Percentiles rank a stretch among this genome's conserved stretches.
These are phyloP conservation scores for Sitophilus oryzae DNA, from an alignment of 1,140 invertebrate genomes.

Conservation along the genomic window DNA sequence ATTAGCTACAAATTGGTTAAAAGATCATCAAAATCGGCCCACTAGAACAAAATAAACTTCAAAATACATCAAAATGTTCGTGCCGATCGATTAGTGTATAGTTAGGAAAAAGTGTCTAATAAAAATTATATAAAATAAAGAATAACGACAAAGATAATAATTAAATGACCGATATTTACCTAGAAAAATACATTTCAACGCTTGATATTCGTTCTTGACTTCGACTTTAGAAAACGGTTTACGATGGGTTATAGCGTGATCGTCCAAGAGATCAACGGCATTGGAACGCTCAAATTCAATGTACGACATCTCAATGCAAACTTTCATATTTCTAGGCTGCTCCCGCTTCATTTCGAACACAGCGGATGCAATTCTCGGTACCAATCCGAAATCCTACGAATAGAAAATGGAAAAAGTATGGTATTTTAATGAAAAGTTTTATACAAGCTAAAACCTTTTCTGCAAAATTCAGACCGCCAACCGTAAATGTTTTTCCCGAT, in stretches of 20 bases:
- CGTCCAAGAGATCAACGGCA: constrained; percentile 30
- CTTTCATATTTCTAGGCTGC: constrained; percentile 28
- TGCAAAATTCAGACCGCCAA: constrained; percentile 29
- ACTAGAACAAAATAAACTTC: too few relatives aligned
- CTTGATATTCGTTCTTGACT: constrained; percentile 21
- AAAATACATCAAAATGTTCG: too few relatives aligned
- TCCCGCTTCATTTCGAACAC: constrained; percentile 25
- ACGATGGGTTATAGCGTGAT: constrained; percentile 17
- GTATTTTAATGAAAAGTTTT: constrained; percentile 1
- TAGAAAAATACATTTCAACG: constrained; percentile 29
- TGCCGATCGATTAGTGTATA: too few relatives aligned
- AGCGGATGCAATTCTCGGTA: constrained; percentile 28
- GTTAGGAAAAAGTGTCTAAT: not conserved
- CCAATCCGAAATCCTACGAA: constrained; percentile 34
- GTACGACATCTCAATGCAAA: constrained; percentile 32
- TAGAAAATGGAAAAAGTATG: not conserved
- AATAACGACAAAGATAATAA: not conserved
- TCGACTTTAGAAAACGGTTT: too few relatives aligned
- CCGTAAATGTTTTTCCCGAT: constrained; percentile 36
- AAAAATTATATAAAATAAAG: not conserved
- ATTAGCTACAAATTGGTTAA: too few relatives aligned
- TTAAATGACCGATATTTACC: constrained; percentile 13
- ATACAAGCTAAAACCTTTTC: constrained; percentile 24
- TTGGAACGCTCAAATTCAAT: constrained; percentile 30
- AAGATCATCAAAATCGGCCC: too few relatives aligned